Percentiles rank a stretch among this genome's conserved stretches.
Conservation (phyloP, 2,797 vertebrate species). For the Pangasius larnaudii region DNA sequence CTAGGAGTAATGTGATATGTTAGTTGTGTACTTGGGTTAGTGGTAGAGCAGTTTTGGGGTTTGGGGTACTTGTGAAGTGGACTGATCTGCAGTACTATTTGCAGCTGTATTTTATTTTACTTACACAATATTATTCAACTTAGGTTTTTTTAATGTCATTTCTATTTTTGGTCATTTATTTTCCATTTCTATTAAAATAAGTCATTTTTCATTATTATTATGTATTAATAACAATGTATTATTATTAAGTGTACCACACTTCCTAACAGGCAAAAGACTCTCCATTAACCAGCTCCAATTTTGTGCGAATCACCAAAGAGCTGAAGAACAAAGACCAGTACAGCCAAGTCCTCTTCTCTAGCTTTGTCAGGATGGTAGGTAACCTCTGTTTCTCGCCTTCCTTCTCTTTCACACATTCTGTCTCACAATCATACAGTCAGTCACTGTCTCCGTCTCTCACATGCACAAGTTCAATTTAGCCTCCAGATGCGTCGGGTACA, state of each 20-base stretch:
- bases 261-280: slow-evolving; percentile 78
- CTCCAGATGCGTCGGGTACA: not conserved
- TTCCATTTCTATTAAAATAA: not conserved
- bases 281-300: slow-evolving; percentile 76
- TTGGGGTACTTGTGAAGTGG: too few relatives aligned
- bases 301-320: slow-evolving; percentile 74
- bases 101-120: not conserved
- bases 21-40: not conserved
- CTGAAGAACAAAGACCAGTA: slow-evolving; percentile 82
- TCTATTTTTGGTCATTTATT: not conserved
- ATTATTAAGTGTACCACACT: not conserved
- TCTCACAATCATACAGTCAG: not conserved
- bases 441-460: not conserved
- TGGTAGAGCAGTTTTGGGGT: too few relatives aligned
- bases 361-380: slow-evolving; percentile 87
- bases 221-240: too few relatives aligned
- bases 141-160: not conserved
- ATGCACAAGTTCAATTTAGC: slow-evolving; percentile 12
- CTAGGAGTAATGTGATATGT: not conserved
- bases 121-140: not conserved
- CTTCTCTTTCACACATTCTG: not conserved
- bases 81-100: not conserved
- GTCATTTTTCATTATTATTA: not conserved
- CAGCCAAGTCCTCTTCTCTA: slow-evolving; percentile 83
- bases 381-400: not conserved